Evolutionary conservation across 2,888 invertebrate species (phyloP).

Genomic region (Lissocephala sabroskyi): DNA sequence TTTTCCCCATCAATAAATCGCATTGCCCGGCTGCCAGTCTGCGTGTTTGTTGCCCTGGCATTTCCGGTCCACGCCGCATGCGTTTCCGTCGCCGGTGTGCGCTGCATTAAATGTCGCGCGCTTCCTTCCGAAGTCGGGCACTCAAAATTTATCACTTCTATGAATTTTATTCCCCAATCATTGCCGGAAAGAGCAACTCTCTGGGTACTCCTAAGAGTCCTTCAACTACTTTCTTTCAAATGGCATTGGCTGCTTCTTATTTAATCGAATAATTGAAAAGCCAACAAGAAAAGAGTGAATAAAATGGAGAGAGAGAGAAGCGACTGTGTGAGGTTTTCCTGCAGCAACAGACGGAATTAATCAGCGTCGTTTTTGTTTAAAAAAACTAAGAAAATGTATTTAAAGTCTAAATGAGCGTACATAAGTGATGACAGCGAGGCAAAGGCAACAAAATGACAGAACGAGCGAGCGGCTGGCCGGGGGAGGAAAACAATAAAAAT

Average conservation of each 20-base stretch:
- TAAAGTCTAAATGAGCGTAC: conserved; percentile 25
- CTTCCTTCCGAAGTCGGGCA: conserved; percentile 7
- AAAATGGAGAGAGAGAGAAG: too few relatives aligned
- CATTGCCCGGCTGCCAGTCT: background rate
- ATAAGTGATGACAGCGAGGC: conserved; percentile 14
- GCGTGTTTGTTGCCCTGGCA: conserved; percentile 3
- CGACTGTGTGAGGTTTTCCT: too few relatives aligned
- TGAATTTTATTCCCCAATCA: too few relatives aligned
- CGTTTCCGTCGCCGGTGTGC: conserved; percentile 12
- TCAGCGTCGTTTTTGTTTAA: conserved; percentile 23
- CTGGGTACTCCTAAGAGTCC: too few relatives aligned
- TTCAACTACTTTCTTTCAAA: too few relatives aligned
- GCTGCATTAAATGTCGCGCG: conserved; percentile 6
- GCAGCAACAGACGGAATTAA: conserved; percentile 21
- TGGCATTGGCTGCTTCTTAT: too few relatives aligned
- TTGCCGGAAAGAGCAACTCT: too few relatives aligned
- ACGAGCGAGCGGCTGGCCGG: too few relatives aligned
- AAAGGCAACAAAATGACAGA: too few relatives aligned
- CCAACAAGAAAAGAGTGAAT: too few relatives aligned
- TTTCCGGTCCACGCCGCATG: conserved; percentile 16
- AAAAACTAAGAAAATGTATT: conserved; percentile 30
- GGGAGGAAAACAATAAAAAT: conserved; percentile 5
- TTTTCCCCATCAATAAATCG: conserved; percentile 28
- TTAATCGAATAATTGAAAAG: too few relatives aligned
- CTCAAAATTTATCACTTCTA: background rate